Evolutionary conservation across 2,888 invertebrate species (phyloP).

Genomic region (Cyclophora punctaria): DNA sequence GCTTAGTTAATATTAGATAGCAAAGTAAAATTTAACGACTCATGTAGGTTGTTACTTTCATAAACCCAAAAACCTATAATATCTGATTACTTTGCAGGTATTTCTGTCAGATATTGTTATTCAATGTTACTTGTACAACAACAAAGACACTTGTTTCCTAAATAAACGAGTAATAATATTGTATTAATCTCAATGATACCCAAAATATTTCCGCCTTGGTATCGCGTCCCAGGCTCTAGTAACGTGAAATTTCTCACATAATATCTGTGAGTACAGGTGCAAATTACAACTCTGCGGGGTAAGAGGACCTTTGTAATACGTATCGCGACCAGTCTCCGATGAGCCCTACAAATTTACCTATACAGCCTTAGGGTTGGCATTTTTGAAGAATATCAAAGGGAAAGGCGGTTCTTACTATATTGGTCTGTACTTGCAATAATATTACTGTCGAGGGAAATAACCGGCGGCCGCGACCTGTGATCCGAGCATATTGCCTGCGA

Average conservation of each 20-base stretch:
- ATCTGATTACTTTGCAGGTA: too few relatives aligned
- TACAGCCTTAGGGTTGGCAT: constrained; percentile 22
- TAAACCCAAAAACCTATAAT: too few relatives aligned
- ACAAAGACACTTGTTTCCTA: too few relatives aligned
- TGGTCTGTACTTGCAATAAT: constrained; percentile 55
- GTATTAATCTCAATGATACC: constrained; percentile 17
- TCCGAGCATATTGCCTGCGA: constrained; percentile 41
- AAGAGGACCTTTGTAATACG: constrained; percentile 51
- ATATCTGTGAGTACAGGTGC: constrained; percentile 65
- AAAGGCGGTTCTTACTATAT: constrained; percentile 38
- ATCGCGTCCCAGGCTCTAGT: constrained; percentile 34
- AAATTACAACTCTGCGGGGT: constrained; percentile 58
- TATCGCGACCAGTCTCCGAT: constrained; percentile 35
- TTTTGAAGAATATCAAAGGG: constrained; percentile 19
- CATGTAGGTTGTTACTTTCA: too few relatives aligned
- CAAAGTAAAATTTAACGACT: too few relatives aligned
- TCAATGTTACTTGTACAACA: too few relatives aligned
- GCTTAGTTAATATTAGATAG: too few relatives aligned
- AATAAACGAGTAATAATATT: constrained; percentile 1
- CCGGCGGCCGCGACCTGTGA: constrained; percentile 39
- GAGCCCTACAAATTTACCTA: constrained; percentile 38
- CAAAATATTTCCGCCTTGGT: constrained; percentile 20
- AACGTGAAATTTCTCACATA: constrained; percentile 61
- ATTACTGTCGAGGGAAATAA: constrained; percentile 66
- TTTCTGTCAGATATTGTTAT: too few relatives aligned